phyloP scores from a whole-genome alignment of 2,113 vertebrate species.

The Bos taurus region DNA sequence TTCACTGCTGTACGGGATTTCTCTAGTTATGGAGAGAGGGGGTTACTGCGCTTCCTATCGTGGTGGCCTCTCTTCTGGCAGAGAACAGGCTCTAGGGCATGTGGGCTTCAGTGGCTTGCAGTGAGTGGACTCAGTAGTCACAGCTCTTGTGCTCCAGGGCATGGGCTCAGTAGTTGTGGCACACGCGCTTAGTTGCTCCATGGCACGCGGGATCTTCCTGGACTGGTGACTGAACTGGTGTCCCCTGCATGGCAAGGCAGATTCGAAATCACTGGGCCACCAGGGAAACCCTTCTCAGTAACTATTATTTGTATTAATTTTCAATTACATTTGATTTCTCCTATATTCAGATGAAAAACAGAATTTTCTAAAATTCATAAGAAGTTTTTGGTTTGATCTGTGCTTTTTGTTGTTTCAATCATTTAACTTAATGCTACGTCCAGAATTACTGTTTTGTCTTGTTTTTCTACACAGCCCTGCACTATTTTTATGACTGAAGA shows the following conservation, averaged over 20 bases:
- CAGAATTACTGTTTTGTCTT: background rate
- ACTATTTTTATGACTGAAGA: conserved; percentile 8
- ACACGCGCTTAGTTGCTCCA: background rate
- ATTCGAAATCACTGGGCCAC: background rate
- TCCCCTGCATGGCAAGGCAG: background rate
- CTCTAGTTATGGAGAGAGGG: background rate
- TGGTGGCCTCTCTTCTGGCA: background rate
- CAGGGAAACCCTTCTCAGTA: background rate
- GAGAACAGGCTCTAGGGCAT: background rate
- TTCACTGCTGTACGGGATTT: background rate
- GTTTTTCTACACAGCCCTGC: background rate
- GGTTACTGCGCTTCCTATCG: background rate
- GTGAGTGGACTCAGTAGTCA: background rate
- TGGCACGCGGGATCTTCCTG: background rate
- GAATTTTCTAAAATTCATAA: background rate
- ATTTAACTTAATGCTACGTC: background rate
- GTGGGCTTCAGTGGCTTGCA: background rate
- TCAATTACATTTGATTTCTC: background rate
- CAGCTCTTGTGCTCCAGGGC: background rate
- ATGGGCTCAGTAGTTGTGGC: background rate
- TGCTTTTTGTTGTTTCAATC: background rate
- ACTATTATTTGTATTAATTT: background rate
- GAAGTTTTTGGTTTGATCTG: background rate
- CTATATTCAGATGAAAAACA: background rate
- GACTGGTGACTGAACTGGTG: background rate